Percentiles rank a stretch among this genome's conserved stretches.
phyloP scores from a whole-genome alignment of 2,113 vertebrate species.

The Hemicordylus capensis region DNA sequence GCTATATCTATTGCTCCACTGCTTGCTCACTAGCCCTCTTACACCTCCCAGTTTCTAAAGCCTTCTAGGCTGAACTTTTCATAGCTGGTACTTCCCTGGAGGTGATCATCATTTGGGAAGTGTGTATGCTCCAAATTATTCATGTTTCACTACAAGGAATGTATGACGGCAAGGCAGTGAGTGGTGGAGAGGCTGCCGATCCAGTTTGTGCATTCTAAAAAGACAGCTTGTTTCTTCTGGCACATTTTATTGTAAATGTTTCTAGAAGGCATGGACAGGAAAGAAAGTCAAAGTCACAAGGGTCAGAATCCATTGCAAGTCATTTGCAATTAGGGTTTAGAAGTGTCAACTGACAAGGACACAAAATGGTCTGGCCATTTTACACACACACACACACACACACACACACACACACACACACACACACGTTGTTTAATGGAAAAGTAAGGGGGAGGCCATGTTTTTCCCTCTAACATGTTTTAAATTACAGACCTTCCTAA shows the following conservation, averaged over 20 bases:
- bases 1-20: background rate
- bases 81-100: background rate
- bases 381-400: too few relatives aligned
- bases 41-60: background rate
- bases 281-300: constrained; percentile 25
- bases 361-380: background rate
- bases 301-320: background rate
- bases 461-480: background rate
- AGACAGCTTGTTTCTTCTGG: background rate
- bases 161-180: background rate
- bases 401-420: too few relatives aligned
- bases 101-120: constrained; percentile 5
- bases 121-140: background rate
- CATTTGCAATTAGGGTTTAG: background rate
- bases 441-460: background rate
- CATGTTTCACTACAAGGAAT: constrained; percentile 11
- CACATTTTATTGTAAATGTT: background rate
- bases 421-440: background rate
- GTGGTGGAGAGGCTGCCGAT: constrained; percentile 6
- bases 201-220: background rate
- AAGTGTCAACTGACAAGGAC: background rate
- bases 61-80: background rate
- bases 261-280: constrained; percentile 18
- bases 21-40: background rate
- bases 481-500: background rate